These are phyloP conservation scores for Metalampra italica DNA, from an alignment of 2,888 invertebrate genomes.

Conservation along the genomic window DNA sequence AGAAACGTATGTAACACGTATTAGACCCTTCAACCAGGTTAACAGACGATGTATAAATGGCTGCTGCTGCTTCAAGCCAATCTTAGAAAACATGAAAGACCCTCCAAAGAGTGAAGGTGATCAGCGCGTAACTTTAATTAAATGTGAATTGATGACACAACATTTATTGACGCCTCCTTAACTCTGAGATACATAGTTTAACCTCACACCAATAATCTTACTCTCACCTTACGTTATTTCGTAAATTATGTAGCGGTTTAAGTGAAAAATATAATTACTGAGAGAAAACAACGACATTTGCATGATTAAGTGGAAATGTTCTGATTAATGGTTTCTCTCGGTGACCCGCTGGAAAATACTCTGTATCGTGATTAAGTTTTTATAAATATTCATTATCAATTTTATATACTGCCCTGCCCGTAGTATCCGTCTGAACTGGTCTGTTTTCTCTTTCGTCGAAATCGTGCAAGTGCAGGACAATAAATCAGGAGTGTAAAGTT, in stretches of 20 bases:
- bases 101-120: no score
- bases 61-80: no score
- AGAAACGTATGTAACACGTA: no score
- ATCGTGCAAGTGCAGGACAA: slow-evolving; percentile 71
- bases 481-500: slow-evolving; percentile 78
- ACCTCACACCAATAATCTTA: no score
- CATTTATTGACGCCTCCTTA: no score
- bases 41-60: no score
- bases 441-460: slow-evolving; percentile 77
- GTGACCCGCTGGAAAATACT: slow-evolving; percentile 59
- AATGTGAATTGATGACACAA: no score
- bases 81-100: no score
- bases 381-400: slow-evolving; percentile 77
- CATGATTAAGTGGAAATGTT: slow-evolving; percentile 67
- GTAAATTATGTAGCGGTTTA: slow-evolving; percentile 27
- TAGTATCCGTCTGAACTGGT: slow-evolving; percentile 70
- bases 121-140: no score
- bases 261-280: slow-evolving; percentile 48
- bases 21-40: no score
- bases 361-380: slow-evolving; percentile 67
- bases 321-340: slow-evolving; percentile 66
- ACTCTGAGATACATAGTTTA: no score
- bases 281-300: slow-evolving; percentile 48
- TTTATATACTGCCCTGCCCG: slow-evolving; percentile 65
- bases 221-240: slow-evolving; percentile 10